Evolutionary conservation across 2,797 vertebrate genomes (phyloP).

Genomic region (Danio choprae): DNA sequence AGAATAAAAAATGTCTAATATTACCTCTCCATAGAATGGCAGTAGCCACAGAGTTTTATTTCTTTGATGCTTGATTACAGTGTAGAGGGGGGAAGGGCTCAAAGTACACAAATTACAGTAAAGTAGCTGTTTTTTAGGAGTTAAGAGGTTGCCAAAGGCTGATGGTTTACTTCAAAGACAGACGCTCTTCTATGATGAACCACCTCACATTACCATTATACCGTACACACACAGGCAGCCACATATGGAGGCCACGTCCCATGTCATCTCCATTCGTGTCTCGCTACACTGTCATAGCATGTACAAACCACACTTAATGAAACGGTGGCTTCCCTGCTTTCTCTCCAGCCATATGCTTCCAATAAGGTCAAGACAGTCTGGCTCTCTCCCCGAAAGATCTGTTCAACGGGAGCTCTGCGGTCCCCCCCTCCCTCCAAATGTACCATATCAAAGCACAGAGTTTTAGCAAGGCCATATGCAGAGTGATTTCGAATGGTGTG

Average conservation of each 20-base stretch:
- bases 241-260: slow-evolving; percentile 57
- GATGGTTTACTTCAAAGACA: slow-evolving; percentile 30
- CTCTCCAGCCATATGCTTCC: slow-evolving; percentile 77
- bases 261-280: slow-evolving; percentile 72
- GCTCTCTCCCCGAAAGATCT: slow-evolving; percentile 73
- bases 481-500: slow-evolving; percentile 1
- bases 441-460: slow-evolving; percentile 30
- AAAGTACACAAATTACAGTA: slow-evolving; percentile 53
- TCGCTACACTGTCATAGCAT: slow-evolving; percentile 76
- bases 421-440: not conserved
- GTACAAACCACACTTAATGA: slow-evolving; percentile 79
- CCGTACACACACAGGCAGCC: slow-evolving; percentile 30
- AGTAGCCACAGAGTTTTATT: slow-evolving; percentile 65
- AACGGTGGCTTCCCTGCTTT: slow-evolving; percentile 79
- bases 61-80: slow-evolving; percentile 81
- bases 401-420: slow-evolving; percentile 36
- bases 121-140: slow-evolving; percentile 23
- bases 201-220: slow-evolving; percentile 14
- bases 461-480: slow-evolving; percentile 40
- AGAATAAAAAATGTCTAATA: too few relatives aligned
- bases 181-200: slow-evolving; percentile 20
- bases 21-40: slow-evolving; percentile 64
- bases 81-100: slow-evolving; percentile 60
- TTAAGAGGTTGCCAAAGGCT: slow-evolving; percentile 22
- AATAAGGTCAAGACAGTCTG: slow-evolving; percentile 77